Evolutionary conservation across 30 jellyfish, hydroid and myxozoan genomes (phyloP).

Genomic region (Sanderia malayensis): DNA sequence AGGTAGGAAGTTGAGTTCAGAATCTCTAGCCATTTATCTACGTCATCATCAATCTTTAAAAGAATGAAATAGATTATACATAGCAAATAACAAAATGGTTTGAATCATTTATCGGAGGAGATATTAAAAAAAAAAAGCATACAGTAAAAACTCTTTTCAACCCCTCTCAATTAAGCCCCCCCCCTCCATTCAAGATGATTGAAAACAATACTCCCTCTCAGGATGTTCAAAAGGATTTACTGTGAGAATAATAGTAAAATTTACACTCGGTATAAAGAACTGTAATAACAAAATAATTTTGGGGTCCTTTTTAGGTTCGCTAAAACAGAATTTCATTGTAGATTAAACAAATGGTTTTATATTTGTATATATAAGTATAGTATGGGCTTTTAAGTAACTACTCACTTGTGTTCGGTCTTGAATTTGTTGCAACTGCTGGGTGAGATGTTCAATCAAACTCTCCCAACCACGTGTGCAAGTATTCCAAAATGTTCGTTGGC

Average conservation of each 20-base stretch:
- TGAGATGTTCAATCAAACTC: not conserved
- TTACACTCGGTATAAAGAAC: too few relatives aligned
- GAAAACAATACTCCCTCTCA: too few relatives aligned
- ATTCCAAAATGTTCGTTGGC: not conserved
- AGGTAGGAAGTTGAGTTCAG: not conserved
- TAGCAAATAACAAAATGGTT: not conserved
- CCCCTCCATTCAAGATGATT: too few relatives aligned
- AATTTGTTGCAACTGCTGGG: not conserved
- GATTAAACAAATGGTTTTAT: too few relatives aligned
- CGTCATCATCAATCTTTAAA: not conserved
- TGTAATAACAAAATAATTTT: too few relatives aligned
- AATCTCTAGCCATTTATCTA: not conserved
- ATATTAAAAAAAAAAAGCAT: too few relatives aligned
- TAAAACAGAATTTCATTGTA: too few relatives aligned
- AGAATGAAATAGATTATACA: not conserved
- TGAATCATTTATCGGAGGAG: not conserved
- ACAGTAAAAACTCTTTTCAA: not conserved
- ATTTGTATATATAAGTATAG: too few relatives aligned
- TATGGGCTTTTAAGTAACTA: too few relatives aligned
- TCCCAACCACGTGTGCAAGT: not conserved
- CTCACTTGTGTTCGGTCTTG: not conserved
- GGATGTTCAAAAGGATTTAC: too few relatives aligned
- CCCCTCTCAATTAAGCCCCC: not conserved
- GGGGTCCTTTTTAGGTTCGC: too few relatives aligned
- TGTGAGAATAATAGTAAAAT: too few relatives aligned